Base-by-base conservation (phyloP, 2,888 invertebrate genomes). In the Ypsolopha sequella region DNA sequence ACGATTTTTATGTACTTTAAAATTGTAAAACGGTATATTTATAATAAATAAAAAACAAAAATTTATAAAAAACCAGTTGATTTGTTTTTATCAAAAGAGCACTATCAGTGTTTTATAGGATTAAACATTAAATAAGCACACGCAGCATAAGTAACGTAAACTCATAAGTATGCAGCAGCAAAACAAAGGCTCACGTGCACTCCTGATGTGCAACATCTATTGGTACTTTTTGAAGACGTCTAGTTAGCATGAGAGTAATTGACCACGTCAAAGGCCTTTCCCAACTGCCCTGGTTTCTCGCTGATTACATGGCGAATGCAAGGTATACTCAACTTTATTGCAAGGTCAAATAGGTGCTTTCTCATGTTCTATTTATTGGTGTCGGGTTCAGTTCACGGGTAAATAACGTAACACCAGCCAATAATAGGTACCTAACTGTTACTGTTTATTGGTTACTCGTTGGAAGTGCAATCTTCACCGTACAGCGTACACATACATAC, bases 241-340 rank as follows among this genome's bases (percentile, higher is more conserved):
- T 70, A 58, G 70, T 70, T 70, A 72, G 63, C 59, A 62, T 55
- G 59, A 56, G 52, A 33, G 67, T 70, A 71, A 70, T 70, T 73
- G 70, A 46, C 51, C 53, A 51, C 54, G 54, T 51, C 53, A 51
- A 48, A 47, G 52, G 48, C 48, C 48, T 48, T 38, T 48, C 48
- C 36, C 48, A 10, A 44, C 10, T 10, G 48, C 38, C 48, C 48
- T 48, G 48, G 14, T 48, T 48, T 38, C 48, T 8, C 9, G 8
- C 8, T 48, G 48, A 48, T 48, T 48, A 38, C 38, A 24, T 24
- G 4, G 2, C 24, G 2, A 24, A 24, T 24, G 24, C 24, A 24
- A 24, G 24, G 24, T 24, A 24, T 24, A 3, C 2, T 24, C 24
- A 24, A 24, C 24, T 2, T 24, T 24, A 24, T 24, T 24, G 24